Conservation (phyloP, 2,888 invertebrate genomes). For the Meganola albula region DNA sequence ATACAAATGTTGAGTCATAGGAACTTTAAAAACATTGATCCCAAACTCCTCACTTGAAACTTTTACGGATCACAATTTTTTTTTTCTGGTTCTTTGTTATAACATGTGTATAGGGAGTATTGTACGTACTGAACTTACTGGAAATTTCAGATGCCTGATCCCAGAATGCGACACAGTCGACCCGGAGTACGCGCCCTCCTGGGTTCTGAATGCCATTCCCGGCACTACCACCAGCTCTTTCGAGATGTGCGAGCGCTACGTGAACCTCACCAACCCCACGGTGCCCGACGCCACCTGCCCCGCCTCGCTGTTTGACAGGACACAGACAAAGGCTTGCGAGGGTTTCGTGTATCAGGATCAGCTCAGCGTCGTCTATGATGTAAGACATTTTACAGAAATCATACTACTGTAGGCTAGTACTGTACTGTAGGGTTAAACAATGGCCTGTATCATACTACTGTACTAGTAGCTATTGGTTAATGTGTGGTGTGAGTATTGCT, state of each 20-base stretch:
- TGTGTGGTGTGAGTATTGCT: no score
- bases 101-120: no score
- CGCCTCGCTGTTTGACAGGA: slow-evolving; percentile 43
- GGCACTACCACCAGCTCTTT: slow-evolving; percentile 36
- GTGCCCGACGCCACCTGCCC: slow-evolving; percentile 41
- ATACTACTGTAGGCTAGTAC: no score
- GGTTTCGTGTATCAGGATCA: slow-evolving; percentile 53
- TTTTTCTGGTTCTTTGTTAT: no score
- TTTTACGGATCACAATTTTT: no score
- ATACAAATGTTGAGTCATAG: no score
- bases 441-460: no score
- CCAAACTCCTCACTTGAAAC: no score
- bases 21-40: no score
- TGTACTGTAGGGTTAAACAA: no score
- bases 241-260: slow-evolving; percentile 49
- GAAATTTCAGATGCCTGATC: slow-evolving; percentile 49
- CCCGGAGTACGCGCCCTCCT: slow-evolving; percentile 45
- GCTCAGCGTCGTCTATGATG: slow-evolving; percentile 61
- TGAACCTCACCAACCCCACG: slow-evolving; percentile 31
- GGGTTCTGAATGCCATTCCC: slow-evolving; percentile 55
- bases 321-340: slow-evolving; percentile 37
- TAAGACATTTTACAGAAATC: slow-evolving; percentile 31
- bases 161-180: slow-evolving; percentile 48
- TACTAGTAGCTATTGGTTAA: no score
- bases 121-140: no score